Evolutionary conservation across 2,888 invertebrate genomes (phyloP), one percentile per base, ranked within the genome.

Genomic region (Agrypnus murinus): DNA sequence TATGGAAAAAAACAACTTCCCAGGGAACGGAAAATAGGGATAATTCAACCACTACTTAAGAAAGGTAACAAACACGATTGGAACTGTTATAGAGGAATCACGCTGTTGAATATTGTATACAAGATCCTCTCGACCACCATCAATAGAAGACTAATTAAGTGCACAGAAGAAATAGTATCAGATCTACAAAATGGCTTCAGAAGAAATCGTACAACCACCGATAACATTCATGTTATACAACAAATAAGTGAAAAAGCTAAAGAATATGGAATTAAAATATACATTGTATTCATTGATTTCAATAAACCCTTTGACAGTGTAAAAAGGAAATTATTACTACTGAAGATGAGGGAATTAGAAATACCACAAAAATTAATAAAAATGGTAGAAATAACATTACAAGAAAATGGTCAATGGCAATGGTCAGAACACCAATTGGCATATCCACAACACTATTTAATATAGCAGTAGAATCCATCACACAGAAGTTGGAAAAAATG

Each of bases 221-320:
- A 50, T 9, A 50, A 50, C 12, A 19, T 50, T 9, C 48, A 50
- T 50, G 10, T 50, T 6, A 50, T 50, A 9, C 9, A n/a, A 31
- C 25, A 17, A 50, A 50, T 25, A 8, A n/a, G 19, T 10, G 25
- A 43, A 43, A 43, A 43, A n/a, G 5, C n/a, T 19, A 46, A 10
- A 19, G 46, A 50, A 50, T 50, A n/a, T 12, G 10, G 25, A 25
- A 50, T 50, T 3, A 19, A 6, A 50, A 19, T 12, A 12, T 50
- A 50, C 31, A n/a, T 2, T 19, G 59, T 59, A 12, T 59, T 19
- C 17, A 43, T 59, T 12, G 53, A 63, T 36, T 63, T 50, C 36
- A 63, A 63, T 19, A 50, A 50, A 63, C 38, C 63, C 14, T 63
- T 63, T 38, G 50, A 53, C 38, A 63, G n/a, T n/a, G n/a, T n/a